Base-by-base conservation (phyloP, 2,113 vertebrate genomes). In the Poeciliopsis turrubarensis region DNA sequence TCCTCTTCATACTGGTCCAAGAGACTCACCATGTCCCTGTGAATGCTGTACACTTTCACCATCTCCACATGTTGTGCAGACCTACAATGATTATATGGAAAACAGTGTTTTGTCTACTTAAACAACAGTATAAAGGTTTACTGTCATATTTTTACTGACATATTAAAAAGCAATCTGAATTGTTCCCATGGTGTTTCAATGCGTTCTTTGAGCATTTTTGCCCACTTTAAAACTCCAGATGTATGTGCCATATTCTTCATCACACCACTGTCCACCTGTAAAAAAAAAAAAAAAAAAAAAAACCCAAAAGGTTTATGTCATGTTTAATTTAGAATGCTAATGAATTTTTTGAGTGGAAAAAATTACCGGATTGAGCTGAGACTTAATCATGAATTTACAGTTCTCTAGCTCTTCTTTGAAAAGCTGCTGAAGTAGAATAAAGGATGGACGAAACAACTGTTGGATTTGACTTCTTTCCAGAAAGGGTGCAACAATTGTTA, bases 391-490 rank as follows among this genome's bases (percentile, higher is more conserved):
- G 5, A 22, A 0, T 91, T 94, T 96, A 89, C 95, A 96, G 68
- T 79, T 86, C 72, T 93, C 89, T 81, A 96, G 66, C 69, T 97
- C 94, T 32, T 92, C 80, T 78, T 57, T 83, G 77, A 96, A 93
- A 81, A 94, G 94, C 27, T 94, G 89, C 67, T 94, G 89, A 34
- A 96, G 85, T 41, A 91, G 87, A 51, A 71, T 79, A 37, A 95
- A 93, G 92, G 94, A 95, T 47, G 90, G 92, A 73, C 80, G 92
- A 84, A 97, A 95, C 80, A 94, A 92, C 85, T 95, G 89, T 89
- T 91, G 82, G 74, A 97, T 91, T 66, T 93, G 81, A 67, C 77
- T 79, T 68, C 94, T 94, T 79, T 95, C 94, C 81, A 97, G 86
- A 89, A 97, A 95, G 65, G 92, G 95, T 88, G 91, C 92, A 89